Conservation (phyloP, 1,140 invertebrate species). For the Tetramorium alpestre region DNA sequence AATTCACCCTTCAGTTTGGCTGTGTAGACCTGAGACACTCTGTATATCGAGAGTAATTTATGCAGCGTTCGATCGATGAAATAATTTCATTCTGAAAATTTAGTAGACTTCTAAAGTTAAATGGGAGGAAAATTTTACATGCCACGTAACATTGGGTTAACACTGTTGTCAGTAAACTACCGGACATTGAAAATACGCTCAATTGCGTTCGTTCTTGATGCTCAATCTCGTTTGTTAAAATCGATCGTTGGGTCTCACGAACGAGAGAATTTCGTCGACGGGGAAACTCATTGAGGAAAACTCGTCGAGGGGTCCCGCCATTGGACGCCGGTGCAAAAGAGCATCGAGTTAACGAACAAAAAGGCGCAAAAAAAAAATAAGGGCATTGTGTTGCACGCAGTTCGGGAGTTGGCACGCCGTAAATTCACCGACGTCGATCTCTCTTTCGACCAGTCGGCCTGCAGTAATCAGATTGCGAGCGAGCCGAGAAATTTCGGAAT, state of each 20-base stretch:
- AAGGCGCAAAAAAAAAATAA: neutral
- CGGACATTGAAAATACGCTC: neutral
- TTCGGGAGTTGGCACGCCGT: neutral
- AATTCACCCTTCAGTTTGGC: too few relatives aligned
- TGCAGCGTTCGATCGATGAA: too few relatives aligned
- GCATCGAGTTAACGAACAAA: conserved; percentile 3
- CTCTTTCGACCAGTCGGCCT: neutral
- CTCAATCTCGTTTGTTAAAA: conserved; percentile 2
- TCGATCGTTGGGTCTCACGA: neutral
- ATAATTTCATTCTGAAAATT: too few relatives aligned
- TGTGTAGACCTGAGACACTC: too few relatives aligned
- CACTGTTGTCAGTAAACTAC: neutral
- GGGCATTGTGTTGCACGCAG: neutral
- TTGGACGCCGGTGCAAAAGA: neutral
- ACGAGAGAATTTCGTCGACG: neutral
- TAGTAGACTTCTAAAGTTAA: too few relatives aligned
- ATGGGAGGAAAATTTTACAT: neutral
- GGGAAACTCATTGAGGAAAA: neutral
- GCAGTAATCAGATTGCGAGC: conserved; percentile 12
- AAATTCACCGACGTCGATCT: conserved; percentile 15
- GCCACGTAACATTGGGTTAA: neutral
- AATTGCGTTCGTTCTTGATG: neutral
- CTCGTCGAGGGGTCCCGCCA: neutral
- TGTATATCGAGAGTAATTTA: too few relatives aligned
- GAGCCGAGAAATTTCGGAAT: conserved; percentile 3